These are phyloP conservation scores for Horisme vitalbata DNA, from an alignment of 2,888 invertebrate genomes.

Conservation along the genomic window DNA sequence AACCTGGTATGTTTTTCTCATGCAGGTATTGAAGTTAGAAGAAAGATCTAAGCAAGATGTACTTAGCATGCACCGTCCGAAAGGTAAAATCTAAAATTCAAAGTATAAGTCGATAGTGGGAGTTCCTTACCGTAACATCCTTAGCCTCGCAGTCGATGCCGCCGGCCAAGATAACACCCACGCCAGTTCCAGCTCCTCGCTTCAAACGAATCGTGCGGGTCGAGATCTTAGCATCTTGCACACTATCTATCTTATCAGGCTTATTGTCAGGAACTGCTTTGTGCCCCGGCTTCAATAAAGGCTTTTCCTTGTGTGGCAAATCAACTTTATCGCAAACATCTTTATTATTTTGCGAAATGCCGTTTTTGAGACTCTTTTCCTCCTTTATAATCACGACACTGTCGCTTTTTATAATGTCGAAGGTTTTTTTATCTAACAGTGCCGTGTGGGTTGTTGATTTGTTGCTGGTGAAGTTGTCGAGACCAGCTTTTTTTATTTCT, in stretches of 20 bases:
- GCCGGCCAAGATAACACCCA: constrained; percentile 94
- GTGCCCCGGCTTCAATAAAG: constrained; percentile 31
- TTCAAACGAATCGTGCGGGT: constrained; percentile 62
- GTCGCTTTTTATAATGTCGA: constrained; percentile 40
- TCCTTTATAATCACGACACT: constrained; percentile 36
- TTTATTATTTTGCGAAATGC: constrained; percentile 39
- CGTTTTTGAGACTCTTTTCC: constrained; percentile 40
- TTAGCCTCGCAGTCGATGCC: constrained; percentile 96
- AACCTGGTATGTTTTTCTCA: too few species aligned
- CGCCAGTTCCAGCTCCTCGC: constrained; percentile 83
- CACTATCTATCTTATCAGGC: constrained; percentile 37
- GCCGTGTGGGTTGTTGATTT: constrained; percentile 30
- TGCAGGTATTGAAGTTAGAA: too few species aligned
- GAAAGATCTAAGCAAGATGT: too few species aligned
- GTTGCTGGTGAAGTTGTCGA: constrained; percentile 51
- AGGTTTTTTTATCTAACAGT: constrained; percentile 42
- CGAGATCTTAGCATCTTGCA: constrained; percentile 45
- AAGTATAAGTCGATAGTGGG: not conserved
- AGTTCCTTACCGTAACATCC: constrained; percentile 90
- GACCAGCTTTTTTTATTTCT: constrained; percentile 63
- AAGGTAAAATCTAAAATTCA: too few species aligned
- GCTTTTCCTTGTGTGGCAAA: constrained; percentile 38
- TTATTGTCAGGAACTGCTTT: constrained; percentile 37
- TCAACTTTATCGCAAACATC: constrained; percentile 29
- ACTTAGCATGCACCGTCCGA: too few species aligned